These are phyloP conservation scores for Boleophthalmus pectinirostris DNA, from an alignment of 2,113 vertebrate species.

Conservation along the genomic window DNA sequence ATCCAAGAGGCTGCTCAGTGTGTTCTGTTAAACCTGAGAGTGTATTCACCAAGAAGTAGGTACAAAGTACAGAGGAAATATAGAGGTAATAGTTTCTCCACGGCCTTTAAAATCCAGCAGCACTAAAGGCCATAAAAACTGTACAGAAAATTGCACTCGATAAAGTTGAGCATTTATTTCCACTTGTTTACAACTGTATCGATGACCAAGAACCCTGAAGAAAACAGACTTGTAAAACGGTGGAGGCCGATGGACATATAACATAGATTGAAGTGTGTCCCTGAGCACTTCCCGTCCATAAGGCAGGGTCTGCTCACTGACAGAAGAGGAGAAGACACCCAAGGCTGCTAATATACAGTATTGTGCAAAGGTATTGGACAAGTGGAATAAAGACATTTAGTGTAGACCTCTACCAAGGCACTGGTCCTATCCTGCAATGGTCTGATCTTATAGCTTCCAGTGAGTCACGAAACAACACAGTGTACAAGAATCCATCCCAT, in stretches of 20 bases:
- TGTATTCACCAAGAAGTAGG: not conserved
- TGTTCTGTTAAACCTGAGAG: conserved; percentile 5
- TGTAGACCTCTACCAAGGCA: not conserved
- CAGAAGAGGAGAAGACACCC: conserved; percentile 27
- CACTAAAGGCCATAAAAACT: conserved; percentile 9
- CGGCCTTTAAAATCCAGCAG: conserved; percentile 14
- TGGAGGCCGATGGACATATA: conserved; percentile 43
- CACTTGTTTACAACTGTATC: conserved; percentile 10
- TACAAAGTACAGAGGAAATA: conserved; percentile 2
- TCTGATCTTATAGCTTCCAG: not conserved
- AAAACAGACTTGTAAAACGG: conserved; percentile 8
- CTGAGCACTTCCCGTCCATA: conserved; percentile 69
- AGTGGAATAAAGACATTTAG: not conserved
- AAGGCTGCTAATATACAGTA: conserved; percentile 31
- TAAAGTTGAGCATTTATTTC: conserved; percentile 10
- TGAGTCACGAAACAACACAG: too few species aligned
- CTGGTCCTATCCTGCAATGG: not conserved
- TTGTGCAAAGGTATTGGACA: not conserved
- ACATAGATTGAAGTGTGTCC: conserved; percentile 68
- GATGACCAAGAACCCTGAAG: conserved; percentile 8
- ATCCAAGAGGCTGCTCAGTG: not conserved
- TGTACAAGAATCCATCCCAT: too few species aligned
- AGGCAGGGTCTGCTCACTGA: conserved; percentile 33
- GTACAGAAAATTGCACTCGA: conserved; percentile 10
- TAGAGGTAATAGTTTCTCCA: conserved; percentile 8